These are phyloP conservation scores for Erythrocebus patas DNA, from an alignment of 2,113 vertebrate species.

Conservation along the genomic window DNA sequence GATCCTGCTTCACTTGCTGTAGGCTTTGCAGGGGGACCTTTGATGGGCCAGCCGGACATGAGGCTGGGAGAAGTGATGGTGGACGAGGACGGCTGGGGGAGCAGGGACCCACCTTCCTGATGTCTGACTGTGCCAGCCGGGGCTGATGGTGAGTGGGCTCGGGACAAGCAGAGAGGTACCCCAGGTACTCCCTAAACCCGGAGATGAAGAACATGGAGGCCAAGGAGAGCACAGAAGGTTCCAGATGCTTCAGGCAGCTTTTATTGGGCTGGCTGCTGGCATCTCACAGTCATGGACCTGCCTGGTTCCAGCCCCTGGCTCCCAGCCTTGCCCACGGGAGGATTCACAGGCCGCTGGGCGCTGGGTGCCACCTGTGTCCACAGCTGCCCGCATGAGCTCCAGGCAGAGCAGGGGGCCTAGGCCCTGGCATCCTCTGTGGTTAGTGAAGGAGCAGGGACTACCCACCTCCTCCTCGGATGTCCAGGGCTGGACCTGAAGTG, in stretches of 20 bases:
- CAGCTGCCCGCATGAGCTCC: too few relatives aligned
- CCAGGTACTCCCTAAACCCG: background rate
- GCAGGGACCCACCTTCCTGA: background rate
- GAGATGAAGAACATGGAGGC: background rate
- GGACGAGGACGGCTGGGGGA: too few relatives aligned
- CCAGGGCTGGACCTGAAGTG: background rate
- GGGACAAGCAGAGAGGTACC: background rate
- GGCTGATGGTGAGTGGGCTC: too few relatives aligned
- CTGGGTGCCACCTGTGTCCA: background rate
- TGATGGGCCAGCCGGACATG: background rate
- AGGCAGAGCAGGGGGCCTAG: too few relatives aligned
- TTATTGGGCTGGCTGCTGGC: background rate
- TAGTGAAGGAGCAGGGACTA: background rate
- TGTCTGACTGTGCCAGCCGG: background rate
- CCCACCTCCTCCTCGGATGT: background rate
- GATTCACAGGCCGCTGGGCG: background rate
- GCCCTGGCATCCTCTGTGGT: background rate
- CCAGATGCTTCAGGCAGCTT: background rate
- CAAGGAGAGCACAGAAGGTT: accelerated
- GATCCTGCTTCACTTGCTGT: background rate
- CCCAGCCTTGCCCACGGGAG: background rate
- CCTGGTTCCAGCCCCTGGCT: too few relatives aligned
- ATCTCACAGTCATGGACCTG: background rate
- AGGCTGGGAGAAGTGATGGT: too few relatives aligned
- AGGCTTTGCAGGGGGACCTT: background rate